Evolutionary conservation across 1,140 invertebrate genomes (phyloP), one percentile per base, ranked within the genome.

Genomic region (Drosophila mauritiana): DNA sequence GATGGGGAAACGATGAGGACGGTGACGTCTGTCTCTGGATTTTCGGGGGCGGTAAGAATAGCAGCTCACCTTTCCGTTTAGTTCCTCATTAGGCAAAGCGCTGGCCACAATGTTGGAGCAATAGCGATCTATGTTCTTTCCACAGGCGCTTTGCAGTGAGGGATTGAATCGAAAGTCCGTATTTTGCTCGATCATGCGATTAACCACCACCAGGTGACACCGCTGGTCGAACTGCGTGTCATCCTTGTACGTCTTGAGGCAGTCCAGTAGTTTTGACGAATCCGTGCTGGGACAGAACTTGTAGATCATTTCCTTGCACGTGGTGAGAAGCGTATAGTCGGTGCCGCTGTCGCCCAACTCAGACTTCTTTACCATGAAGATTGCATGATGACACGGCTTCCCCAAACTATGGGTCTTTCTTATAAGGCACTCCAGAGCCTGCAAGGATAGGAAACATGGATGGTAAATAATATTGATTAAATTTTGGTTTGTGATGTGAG

Each of bases 101-200:
- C 78, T 86, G 53, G 78, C 90, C 37, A 93, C 73, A 70, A 93
- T 90, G 59, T 90, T 73, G 1, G 92, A 92, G 54, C 97, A 97
- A 85, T 95, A 96, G 85, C 95, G 95, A 73, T 92, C 93, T n/a
- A 95, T 95, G 83, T 98, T 97, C 69, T 93, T 83, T 36, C 94
- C 93, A 88, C 98, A 99, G 5, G 95, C 94, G 67, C 95, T 95
- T 91, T 97, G 96, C 15, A 88, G 93, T 7, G 95, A 94, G 13
- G 97, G 97, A 93, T 99, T 99, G 49, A 99, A 96, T 75, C 98
- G 94, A 83, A 97, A 97, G 93, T 99, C 98, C 46, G 95, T 94
- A 91, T 97, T 98, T 93, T 98, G 97, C 92, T 98, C 97, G 58
- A 98, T 96, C 95, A 99, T 96, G 90, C 98, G 94, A 92, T 96